These are phyloP conservation scores for Cherax quadricarinatus DNA, from an alignment of 1,140 invertebrate species.

Conservation along the genomic window DNA sequence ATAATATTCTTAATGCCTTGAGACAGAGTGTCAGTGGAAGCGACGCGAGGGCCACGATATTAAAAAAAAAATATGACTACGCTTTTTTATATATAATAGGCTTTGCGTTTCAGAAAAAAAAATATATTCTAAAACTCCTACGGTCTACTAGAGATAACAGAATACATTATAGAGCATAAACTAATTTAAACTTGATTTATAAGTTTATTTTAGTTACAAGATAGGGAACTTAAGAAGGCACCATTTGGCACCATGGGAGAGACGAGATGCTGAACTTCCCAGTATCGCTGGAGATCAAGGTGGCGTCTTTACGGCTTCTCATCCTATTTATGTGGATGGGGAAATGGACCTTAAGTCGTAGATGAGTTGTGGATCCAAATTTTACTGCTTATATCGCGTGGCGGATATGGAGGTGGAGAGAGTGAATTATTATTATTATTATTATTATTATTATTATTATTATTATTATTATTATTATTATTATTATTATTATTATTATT, in stretches of 20 bases:
- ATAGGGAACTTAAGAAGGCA: neutral
- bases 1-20: neutral
- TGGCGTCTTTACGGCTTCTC: neutral
- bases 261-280: neutral
- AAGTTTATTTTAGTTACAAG: too few relatives aligned
- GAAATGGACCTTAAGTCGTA: conserved; percentile 14
- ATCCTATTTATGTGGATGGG: neutral
- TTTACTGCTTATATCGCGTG: neutral
- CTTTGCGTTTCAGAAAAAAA: too few relatives aligned
- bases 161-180: too few relatives aligned
- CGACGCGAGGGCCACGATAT: too few relatives aligned
- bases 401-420: neutral
- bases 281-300: neutral
- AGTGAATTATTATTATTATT: neutral
- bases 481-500: too few relatives aligned
- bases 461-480: too few relatives aligned
- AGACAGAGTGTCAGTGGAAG: neutral
- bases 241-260: neutral
- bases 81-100: too few relatives aligned
- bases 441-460: too few relatives aligned
- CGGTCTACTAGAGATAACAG: too few relatives aligned
- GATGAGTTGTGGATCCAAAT: neutral
- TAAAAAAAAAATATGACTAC: too few relatives aligned
- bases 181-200: too few relatives aligned
- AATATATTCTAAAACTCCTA: too few relatives aligned